Evolutionary conservation across 2,888 invertebrate species (phyloP).

Genomic region (Pteria penguin): DNA sequence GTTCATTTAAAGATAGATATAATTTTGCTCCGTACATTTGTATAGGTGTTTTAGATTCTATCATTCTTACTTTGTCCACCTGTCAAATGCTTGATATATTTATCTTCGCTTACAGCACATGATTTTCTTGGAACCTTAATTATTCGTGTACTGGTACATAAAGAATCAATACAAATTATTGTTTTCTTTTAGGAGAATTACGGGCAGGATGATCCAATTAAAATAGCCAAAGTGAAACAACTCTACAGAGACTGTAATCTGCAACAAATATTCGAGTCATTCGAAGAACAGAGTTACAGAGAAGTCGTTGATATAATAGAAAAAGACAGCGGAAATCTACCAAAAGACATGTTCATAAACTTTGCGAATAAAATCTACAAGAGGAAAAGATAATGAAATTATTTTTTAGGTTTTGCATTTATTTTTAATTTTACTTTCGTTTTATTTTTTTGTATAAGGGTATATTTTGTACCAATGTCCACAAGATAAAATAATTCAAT

Average conservation of each 20-base stretch:
- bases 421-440: too few species aligned
- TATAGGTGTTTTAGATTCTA: too few species aligned
- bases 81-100: too few species aligned
- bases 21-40: too few species aligned
- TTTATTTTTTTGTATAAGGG: too few species aligned
- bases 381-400: constrained; percentile 68
- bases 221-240: constrained; percentile 73
- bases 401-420: background rate
- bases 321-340: constrained; percentile 62
- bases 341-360: constrained; percentile 73
- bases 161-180: background rate
- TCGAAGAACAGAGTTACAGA: constrained; percentile 76
- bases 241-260: constrained; percentile 74
- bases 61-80: too few species aligned
- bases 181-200: constrained; percentile 72
- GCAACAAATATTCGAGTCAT: constrained; percentile 68
- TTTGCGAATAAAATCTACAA: constrained; percentile 79
- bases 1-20: too few species aligned
- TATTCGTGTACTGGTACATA: too few species aligned
- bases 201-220: constrained; percentile 67
- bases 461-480: too few species aligned
- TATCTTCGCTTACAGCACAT: too few species aligned
- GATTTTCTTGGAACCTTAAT: too few species aligned
- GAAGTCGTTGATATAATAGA: constrained; percentile 72
- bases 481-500: too few species aligned